A percentile compares a stretch with the other conserved stretches of the same genome.
Evolutionary conservation across 1,140 invertebrate species (phyloP).

Genomic region (Leptopilina boulardi): DNA sequence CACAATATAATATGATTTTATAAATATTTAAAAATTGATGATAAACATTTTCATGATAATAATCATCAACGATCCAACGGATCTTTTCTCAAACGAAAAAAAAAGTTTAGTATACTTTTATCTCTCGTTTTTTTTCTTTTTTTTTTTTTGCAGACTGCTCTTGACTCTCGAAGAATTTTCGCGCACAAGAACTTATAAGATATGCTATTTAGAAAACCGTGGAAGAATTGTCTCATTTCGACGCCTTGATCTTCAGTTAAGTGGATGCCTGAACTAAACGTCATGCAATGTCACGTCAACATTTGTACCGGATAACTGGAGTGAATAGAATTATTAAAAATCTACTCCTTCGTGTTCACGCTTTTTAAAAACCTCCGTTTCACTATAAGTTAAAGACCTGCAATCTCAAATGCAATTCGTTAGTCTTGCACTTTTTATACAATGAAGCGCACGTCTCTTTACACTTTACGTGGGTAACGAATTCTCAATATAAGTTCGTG

Average conservation of each 20-base stretch:
- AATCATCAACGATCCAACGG: no score
- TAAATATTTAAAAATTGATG: no score
- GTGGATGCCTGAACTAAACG: conserved; percentile 30
- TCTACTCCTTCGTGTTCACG: conserved; percentile 51
- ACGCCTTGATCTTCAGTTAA: conserved; percentile 17
- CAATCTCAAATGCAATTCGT: conserved; percentile 43
- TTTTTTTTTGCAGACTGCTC: neutral
- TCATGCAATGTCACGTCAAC: neutral
- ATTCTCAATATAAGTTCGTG: neutral
- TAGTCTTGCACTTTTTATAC: conserved; percentile 49
- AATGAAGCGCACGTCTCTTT: conserved; percentile 37
- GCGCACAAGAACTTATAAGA: neutral
- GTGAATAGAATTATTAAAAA: conserved; percentile 27
- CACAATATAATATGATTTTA: no score
- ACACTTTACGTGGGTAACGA: conserved; percentile 4
- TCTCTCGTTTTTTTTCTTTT: no score
- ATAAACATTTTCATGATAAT: no score
- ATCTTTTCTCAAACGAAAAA: no score
- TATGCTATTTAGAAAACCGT: conserved; percentile 13
- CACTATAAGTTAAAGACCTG: conserved; percentile 48
- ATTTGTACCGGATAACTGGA: conserved; percentile 34
- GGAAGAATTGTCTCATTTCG: neutral
- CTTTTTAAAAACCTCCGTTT: conserved; percentile 53
- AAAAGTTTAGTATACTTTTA: no score
- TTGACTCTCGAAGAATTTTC: neutral